Percentiles rank a stretch among this genome's conserved stretches.
These are phyloP conservation scores for Amorpha juglandis DNA, from an alignment of 2,888 invertebrate genomes.

Conservation along the genomic window DNA sequence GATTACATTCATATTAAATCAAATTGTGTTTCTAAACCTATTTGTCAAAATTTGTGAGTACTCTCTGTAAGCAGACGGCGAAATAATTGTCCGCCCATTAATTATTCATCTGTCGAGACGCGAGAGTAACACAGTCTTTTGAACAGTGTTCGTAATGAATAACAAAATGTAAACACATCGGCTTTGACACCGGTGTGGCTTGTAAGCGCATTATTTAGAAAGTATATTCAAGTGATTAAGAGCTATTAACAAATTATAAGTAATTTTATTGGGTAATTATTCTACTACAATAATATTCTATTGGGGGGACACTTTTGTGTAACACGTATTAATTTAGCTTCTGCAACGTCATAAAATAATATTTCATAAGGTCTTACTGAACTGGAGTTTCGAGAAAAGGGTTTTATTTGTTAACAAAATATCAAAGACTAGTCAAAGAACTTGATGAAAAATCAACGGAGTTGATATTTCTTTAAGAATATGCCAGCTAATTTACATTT, in stretches of 20 bases:
- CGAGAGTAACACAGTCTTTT: slow-evolving; percentile 50
- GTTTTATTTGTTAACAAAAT: slow-evolving; percentile 7
- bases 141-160: slow-evolving; percentile 45
- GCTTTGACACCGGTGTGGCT: slow-evolving; percentile 36
- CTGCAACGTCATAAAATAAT: neutral
- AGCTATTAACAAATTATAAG: neutral
- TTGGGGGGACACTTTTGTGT: neutral
- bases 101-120: slow-evolving; percentile 56
- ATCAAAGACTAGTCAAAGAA: neutral
- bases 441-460: neutral
- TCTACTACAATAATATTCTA: neutral
- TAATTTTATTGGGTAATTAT: neutral
- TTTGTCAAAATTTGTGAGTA: slow-evolving; percentile 26
- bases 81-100: slow-evolving; percentile 49
- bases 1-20: slow-evolving; percentile 20
- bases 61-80: slow-evolving; percentile 33
- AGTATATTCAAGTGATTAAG: slow-evolving; percentile 27
- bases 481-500: slow-evolving; percentile 19
- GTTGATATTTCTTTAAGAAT: neutral
- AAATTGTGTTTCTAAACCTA: slow-evolving; percentile 22
- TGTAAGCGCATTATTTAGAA: slow-evolving; percentile 31
- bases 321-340: too few relatives aligned
- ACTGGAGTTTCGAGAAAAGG: neutral
- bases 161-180: slow-evolving; percentile 42
- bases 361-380: neutral